Evolutionary conservation across 2,113 vertebrate species (phyloP).

Genomic region (Aythya baeri): DNA sequence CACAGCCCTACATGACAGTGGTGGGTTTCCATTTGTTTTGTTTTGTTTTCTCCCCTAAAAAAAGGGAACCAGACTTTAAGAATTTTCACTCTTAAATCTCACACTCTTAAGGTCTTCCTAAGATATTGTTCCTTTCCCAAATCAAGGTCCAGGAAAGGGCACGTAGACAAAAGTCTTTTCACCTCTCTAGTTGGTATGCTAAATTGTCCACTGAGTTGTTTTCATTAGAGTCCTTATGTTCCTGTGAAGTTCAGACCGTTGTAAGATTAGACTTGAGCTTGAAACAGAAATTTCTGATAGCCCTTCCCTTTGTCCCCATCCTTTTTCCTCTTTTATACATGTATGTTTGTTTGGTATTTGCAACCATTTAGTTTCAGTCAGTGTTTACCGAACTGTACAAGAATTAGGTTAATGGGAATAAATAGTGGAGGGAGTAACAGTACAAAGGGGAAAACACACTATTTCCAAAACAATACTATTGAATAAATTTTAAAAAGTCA

Average conservation of each 20-base stretch:
- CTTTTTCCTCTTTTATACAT: not conserved
- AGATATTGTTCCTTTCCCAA: not conserved
- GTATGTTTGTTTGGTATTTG: not conserved
- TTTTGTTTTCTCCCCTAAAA: not conserved
- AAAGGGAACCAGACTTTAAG: not conserved
- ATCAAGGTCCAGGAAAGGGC: not conserved
- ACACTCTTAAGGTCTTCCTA: not conserved
- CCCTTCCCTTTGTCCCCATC: not conserved
- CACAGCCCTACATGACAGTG: not conserved
- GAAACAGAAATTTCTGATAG: constrained; percentile 37
- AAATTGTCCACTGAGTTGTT: not conserved
- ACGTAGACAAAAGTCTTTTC: not conserved
- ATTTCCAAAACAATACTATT: not conserved
- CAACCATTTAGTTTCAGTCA: constrained; percentile 24
- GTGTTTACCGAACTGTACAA: not conserved
- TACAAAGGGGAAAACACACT: not conserved
- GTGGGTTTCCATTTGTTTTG: not conserved
- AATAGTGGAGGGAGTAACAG: not conserved
- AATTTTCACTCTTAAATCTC: not conserved
- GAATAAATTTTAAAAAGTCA: not conserved
- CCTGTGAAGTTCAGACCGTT: constrained; percentile 37
- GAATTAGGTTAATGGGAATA: not conserved
- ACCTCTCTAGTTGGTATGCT: not conserved
- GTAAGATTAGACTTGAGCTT: constrained; percentile 66
- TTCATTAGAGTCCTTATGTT: constrained; percentile 3